A percentile compares a stretch with the other conserved stretches of the same genome.
These are phyloP conservation scores for Brachyopa scutellaris DNA, from an alignment of 2,888 invertebrate species.

Conservation along the genomic window DNA sequence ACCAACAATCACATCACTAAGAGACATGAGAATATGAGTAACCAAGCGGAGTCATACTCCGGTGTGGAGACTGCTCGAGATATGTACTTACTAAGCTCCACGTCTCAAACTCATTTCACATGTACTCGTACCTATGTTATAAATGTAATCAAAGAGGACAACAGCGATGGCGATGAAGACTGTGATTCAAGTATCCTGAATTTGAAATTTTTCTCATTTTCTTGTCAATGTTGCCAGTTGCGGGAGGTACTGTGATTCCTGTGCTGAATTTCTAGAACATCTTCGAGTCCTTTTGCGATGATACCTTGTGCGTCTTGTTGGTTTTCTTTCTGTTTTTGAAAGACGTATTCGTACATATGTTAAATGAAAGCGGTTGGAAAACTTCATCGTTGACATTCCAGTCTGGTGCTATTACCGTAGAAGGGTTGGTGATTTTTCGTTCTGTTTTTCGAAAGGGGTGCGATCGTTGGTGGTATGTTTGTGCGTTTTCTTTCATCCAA, in stretches of 20 bases:
- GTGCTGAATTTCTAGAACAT: constrained; percentile 9
- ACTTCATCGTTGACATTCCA: constrained; percentile 61
- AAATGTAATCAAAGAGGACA: constrained; percentile 60
- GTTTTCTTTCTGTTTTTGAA: constrained; percentile 20
- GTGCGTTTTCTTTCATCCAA: constrained; percentile 29
- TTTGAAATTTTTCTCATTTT: constrained; percentile 11
- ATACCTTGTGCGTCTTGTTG: constrained; percentile 8
- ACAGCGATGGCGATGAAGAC: constrained; percentile 18
- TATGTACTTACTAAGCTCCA: not conserved
- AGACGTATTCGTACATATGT: too few species aligned
- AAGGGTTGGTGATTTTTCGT: constrained; percentile 44
- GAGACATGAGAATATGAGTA: constrained; percentile 26
- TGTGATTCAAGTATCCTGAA: constrained; percentile 55
- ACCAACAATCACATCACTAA: constrained; percentile 31
- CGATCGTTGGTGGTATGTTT: constrained; percentile 46
- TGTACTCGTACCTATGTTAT: constrained; percentile 3
- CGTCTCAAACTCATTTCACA: constrained; percentile 59
- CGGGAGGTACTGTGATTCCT: constrained; percentile 8
- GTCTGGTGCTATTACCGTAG: constrained; percentile 27
- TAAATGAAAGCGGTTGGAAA: constrained; percentile 65
- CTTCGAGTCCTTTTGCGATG: not conserved
- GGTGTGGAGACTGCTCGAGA: constrained; percentile 9
- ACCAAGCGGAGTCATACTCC: constrained; percentile 18
- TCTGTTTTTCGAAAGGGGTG: constrained; percentile 35
- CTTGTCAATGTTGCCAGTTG: constrained; percentile 48